Percentiles rank a stretch among this genome's conserved stretches.
Evolutionary conservation across 2,888 invertebrate species (phyloP).

Genomic region (Synanthedon vespiformis): DNA sequence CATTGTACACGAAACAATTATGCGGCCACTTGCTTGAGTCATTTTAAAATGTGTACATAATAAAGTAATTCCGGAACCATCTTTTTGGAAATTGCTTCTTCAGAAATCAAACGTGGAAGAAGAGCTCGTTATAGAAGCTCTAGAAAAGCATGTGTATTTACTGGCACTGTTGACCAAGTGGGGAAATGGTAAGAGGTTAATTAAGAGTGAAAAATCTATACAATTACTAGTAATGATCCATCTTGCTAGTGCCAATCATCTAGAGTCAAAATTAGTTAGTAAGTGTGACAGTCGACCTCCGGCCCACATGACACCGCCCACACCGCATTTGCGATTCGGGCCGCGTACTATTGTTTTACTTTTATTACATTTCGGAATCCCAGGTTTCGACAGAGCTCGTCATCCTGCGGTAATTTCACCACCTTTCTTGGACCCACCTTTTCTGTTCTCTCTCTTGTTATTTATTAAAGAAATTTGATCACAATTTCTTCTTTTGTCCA

Average conservation of each 20-base stretch:
- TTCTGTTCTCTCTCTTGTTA: background rate
- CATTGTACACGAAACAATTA: constrained; percentile 19
- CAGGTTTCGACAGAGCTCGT: constrained; percentile 28
- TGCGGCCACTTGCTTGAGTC: background rate
- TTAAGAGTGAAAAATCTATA: too few relatives aligned
- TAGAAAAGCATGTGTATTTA: too few relatives aligned
- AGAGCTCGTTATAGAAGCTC: too few relatives aligned
- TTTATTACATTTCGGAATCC: constrained; percentile 50
- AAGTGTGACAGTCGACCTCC: constrained; percentile 44
- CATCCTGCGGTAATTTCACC: constrained; percentile 8
- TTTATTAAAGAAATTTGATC: too few relatives aligned
- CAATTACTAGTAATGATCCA: constrained; percentile 1
- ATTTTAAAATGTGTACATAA: constrained; percentile 4
- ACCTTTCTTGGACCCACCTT: background rate
- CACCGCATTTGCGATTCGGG: constrained; percentile 59
- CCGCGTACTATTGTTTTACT: constrained; percentile 61
- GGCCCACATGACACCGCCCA: constrained; percentile 61
- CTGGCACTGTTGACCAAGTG: too few relatives aligned
- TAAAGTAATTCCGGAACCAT: constrained; percentile 20
- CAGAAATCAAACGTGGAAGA: too few relatives aligned
- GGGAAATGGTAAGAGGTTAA: too few relatives aligned
- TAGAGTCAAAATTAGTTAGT: constrained; percentile 30
- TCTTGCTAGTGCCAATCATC: constrained; percentile 9
- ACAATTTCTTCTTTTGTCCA: too few relatives aligned
- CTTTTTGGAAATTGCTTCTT: too few relatives aligned